Conservation (phyloP, 23 tunicate species). For the Styela plicata region DNA sequence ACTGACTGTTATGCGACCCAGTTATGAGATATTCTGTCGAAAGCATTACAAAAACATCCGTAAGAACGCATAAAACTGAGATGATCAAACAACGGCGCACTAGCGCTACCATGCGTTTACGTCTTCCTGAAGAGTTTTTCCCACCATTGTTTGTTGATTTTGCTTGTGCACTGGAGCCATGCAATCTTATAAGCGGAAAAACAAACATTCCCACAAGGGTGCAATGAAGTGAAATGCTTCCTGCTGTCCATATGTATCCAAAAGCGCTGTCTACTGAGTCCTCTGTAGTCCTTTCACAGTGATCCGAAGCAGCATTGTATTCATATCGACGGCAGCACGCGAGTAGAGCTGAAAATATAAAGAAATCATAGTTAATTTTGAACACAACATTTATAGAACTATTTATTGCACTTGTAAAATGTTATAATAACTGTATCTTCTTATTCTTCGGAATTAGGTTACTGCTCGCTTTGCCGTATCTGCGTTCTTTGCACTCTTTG, state of each 20-base stretch:
- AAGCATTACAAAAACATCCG: conserved; percentile 19
- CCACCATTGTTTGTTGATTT: background rate
- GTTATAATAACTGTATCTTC: no score
- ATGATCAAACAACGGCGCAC: conserved; percentile 24
- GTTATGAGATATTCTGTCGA: background rate
- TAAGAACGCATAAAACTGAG: background rate
- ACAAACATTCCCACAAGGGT: conserved; percentile 17
- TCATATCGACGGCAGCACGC: conserved; percentile 17
- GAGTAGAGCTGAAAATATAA: background rate
- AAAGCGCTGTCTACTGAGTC: background rate
- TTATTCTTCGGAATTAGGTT: no score
- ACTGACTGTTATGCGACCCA: background rate
- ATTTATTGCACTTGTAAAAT: no score
- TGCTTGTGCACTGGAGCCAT: background rate
- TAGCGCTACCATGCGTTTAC: conserved; percentile 22
- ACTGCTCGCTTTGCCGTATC: no score
- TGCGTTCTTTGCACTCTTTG: background rate
- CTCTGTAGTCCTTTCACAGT: background rate
- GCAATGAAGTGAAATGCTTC: conserved; percentile 15
- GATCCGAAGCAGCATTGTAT: background rate
- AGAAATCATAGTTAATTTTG: background rate
- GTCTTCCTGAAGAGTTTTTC: background rate
- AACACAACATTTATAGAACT: no score
- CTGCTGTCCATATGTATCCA: conserved; percentile 6
- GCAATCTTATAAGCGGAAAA: conserved; percentile 9